Conservation (phyloP, 2,113 vertebrate genomes). For the Anser cygnoides region DNA sequence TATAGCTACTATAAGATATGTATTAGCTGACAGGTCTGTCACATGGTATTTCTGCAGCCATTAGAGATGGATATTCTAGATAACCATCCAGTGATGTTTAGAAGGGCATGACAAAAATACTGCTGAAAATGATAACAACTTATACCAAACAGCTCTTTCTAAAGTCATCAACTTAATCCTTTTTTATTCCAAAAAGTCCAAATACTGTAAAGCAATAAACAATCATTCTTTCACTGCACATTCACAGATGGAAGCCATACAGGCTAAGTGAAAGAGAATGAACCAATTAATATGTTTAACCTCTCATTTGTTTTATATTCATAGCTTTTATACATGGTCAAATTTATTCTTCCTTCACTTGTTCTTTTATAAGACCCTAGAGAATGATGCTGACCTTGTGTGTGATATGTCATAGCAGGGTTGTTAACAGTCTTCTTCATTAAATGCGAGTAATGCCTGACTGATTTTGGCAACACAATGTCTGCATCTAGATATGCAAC, state of each 20-base stretch:
- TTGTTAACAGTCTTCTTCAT: background rate
- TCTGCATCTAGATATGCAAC: fast-evolving
- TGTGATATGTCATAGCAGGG: background rate
- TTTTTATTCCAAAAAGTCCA: background rate
- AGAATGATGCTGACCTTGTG: background rate
- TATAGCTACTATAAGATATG: background rate
- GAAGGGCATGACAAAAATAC: background rate
- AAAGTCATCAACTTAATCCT: background rate
- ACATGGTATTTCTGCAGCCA: background rate
- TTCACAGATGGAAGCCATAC: background rate
- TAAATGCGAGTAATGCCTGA: background rate
- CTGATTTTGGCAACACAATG: background rate
- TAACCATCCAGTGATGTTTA: background rate
- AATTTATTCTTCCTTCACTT: background rate
- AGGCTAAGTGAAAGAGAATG: background rate
- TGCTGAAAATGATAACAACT: background rate
- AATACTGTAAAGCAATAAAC: background rate
- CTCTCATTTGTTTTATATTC: background rate
- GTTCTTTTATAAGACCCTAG: background rate
- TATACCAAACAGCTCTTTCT: background rate
- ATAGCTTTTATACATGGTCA: background rate
- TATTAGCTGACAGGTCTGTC: background rate
- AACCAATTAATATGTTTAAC: background rate
- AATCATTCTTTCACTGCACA: background rate
- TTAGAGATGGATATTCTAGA: background rate